These are phyloP conservation scores for Oxyteleia sp. DNA, from an alignment of 2,888 invertebrate species.

Conservation along the genomic window DNA sequence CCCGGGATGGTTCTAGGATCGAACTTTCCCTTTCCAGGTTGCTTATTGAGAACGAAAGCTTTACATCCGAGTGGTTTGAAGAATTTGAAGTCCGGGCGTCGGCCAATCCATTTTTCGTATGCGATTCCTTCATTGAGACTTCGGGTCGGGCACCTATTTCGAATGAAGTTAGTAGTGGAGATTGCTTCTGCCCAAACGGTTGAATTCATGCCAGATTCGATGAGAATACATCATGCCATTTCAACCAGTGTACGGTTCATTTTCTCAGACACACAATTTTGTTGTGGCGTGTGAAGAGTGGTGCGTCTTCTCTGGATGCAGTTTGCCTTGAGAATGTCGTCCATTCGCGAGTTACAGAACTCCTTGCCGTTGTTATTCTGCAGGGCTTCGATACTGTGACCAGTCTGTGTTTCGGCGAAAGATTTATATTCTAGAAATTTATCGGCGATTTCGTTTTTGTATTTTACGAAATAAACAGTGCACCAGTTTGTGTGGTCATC, in stretches of 20 bases:
- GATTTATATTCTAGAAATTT: constrained; percentile 59
- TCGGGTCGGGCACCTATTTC: constrained; percentile 27
- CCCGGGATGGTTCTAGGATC: neutral
- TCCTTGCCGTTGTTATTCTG: constrained; percentile 55
- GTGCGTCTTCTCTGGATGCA: constrained; percentile 75
- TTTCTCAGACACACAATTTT: constrained; percentile 80
- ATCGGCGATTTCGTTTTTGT: constrained; percentile 46
- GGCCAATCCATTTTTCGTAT: constrained; percentile 42
- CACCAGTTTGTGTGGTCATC: constrained; percentile 69
- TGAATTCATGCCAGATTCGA: constrained; percentile 70
- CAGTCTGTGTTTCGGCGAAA: constrained; percentile 61
- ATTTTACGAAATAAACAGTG: constrained; percentile 53
- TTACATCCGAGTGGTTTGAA: constrained; percentile 2
- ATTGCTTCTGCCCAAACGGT: constrained; percentile 66
- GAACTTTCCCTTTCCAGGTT: constrained; percentile 6
- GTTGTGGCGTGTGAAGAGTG: constrained; percentile 77
- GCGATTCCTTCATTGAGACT: constrained; percentile 29
- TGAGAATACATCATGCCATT: constrained; percentile 78
- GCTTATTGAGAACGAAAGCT: neutral
- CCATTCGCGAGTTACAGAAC: constrained; percentile 7
- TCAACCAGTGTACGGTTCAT: constrained; percentile 79
- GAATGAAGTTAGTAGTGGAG: constrained; percentile 35
- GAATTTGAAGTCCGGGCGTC: constrained; percentile 7
- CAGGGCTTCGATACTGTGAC: constrained; percentile 47
- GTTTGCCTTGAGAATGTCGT: constrained; percentile 5